Percentiles rank a stretch among this genome's conserved stretches.
Evolutionary conservation across 2,113 vertebrate genomes (phyloP).

Genomic region (Callochromis pleurospilus): DNA sequence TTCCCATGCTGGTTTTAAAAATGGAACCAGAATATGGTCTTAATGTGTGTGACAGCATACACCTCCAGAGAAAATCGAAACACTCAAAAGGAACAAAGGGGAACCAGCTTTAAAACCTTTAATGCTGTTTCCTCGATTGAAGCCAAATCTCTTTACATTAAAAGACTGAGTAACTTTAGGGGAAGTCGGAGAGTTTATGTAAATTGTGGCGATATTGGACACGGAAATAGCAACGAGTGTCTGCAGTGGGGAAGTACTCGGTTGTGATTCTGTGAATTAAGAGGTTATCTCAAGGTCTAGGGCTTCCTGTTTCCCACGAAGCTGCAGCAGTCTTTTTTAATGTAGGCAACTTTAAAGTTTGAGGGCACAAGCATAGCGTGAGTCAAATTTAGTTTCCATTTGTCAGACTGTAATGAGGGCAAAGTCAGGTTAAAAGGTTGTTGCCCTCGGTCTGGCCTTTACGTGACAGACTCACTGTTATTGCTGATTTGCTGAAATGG

Average conservation of each 20-base stretch:
- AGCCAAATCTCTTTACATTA: background rate
- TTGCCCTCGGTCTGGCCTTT: background rate
- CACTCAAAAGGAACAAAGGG: background rate
- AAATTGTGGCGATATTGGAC: background rate
- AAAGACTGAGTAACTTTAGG: background rate
- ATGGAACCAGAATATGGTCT: background rate
- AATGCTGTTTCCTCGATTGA: background rate
- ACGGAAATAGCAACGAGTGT: background rate
- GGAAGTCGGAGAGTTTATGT: background rate
- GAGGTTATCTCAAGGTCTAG: slow-evolving; percentile 39
- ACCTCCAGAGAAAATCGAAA: background rate
- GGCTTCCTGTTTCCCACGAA: slow-evolving; percentile 52
- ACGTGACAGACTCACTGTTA: slow-evolving; percentile 1
- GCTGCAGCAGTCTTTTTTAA: background rate
- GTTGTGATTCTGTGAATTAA: slow-evolving; percentile 9
- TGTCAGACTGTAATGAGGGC: slow-evolving; percentile 4
- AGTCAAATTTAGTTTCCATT: slow-evolving; percentile 52
- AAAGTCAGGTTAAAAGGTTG: slow-evolving; percentile 20
- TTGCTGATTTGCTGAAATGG: slow-evolving; percentile 38
- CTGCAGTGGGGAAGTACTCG: slow-evolving; percentile 11
- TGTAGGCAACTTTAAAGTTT: background rate
- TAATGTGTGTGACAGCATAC: background rate
- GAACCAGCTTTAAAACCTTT: background rate
- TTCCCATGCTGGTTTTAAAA: background rate
- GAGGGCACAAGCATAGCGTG: background rate